phyloP scores from a whole-genome alignment of 2,113 vertebrate genomes.

The Tinamus guttatus region DNA sequence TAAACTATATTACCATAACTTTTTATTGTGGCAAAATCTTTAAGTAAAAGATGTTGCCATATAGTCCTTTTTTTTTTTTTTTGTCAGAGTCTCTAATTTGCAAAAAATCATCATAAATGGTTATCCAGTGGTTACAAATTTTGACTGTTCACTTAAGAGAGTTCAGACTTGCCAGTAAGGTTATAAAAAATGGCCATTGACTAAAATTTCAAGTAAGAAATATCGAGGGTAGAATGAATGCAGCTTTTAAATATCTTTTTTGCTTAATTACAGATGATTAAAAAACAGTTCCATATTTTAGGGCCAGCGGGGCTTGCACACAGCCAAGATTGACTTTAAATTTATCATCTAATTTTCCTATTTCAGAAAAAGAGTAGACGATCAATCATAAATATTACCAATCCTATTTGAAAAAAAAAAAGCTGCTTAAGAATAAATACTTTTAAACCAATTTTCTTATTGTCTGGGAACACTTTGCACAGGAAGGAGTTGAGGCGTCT shows the following conservation, averaged over 20 bases:
- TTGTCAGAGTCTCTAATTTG: not conserved
- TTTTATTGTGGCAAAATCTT: not conserved
- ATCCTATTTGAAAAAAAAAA: not conserved
- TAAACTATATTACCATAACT: not conserved
- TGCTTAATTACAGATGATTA: not conserved
- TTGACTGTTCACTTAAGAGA: not conserved
- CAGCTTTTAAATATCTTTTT: not conserved
- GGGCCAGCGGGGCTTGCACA: not conserved
- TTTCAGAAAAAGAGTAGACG: not conserved
- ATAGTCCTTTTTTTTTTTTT: not conserved
- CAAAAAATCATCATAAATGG: not conserved
- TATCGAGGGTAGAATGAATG: not conserved
- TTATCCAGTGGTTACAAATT: not conserved
- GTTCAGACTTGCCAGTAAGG: not conserved
- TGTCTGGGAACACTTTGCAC: not conserved
- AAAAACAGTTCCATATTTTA: not conserved
- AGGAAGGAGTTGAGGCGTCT: not conserved
- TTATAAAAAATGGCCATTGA: not conserved
- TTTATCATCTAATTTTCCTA: not conserved
- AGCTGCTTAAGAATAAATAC: not conserved
- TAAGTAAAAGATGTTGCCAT: not conserved
- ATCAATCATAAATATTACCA: not conserved
- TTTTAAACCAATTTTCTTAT: not conserved
- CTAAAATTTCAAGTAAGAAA: not conserved
- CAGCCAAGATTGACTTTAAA: not conserved